Conservation (phyloP, 2,888 invertebrate genomes). For the Pheosia gnoma region DNA sequence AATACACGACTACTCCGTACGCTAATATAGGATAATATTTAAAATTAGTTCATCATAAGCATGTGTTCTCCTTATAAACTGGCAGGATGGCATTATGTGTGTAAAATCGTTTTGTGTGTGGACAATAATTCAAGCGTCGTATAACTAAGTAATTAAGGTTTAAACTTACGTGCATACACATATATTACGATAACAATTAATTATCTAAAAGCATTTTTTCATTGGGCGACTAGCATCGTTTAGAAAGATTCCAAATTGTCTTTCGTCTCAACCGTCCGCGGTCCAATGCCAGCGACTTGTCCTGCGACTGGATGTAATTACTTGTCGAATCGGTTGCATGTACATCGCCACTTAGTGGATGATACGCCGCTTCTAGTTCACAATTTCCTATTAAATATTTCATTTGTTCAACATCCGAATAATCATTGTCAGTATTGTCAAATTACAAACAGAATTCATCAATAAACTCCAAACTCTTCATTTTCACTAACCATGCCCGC, state of each 20-base stretch:
- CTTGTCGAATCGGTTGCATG: constrained; percentile 21
- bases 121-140: constrained; percentile 77
- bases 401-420: constrained; percentile 72
- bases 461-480: constrained; percentile 55
- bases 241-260: constrained; percentile 82
- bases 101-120: constrained; percentile 81
- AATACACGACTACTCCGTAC: constrained; percentile 80
- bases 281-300: constrained; percentile 29
- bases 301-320: constrained; percentile 23
- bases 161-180: constrained; percentile 78
- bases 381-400: constrained; percentile 80
- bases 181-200: constrained; percentile 74
- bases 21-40: constrained; percentile 75
- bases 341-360: constrained; percentile 77
- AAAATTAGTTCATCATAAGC: constrained; percentile 81
- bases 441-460: constrained; percentile 65
- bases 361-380: constrained; percentile 76
- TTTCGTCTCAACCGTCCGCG: constrained; percentile 37
- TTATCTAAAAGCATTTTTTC: constrained; percentile 72
- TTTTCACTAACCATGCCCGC: constrained; percentile 67
- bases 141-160: constrained; percentile 68
- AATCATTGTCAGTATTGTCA: constrained; percentile 75
- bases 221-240: constrained; percentile 78
- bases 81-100: constrained; percentile 81
- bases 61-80: constrained; percentile 73